Evolutionary conservation across 2,888 invertebrate species (phyloP), one percentile per base, ranked within the genome.

Genomic region (Rhopalosiphum nymphaeae): DNA sequence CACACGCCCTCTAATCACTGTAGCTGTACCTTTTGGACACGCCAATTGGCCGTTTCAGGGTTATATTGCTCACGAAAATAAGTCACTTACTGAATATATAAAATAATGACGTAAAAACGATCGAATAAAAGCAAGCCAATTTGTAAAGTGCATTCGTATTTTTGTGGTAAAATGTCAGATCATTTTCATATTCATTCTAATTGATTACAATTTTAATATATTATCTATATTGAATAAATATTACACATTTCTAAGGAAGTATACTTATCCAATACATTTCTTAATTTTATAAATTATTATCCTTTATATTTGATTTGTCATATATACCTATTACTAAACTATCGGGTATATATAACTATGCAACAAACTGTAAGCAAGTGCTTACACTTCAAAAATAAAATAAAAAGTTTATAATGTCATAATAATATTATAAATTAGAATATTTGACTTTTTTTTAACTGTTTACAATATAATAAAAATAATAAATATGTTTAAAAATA

Each of bases 1-100:
- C 85, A 91, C 85, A 91, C 85, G 9, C 44, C 85, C 44, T 91
- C 53, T 91, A 91, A 91, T 91, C 84, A 91, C 91, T 56, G 53
- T 53, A 26, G 56, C 29, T 44, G 26, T n/a, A 61, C 46, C 44
- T 46, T 46, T 90, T 13, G 61, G 61, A 67, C n/a, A 46, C n/a
- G 46, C 90, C 90, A 90, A 90, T 90, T 89, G 44, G 57, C 57
- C 16, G 61, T 90, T 46, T 46, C 29, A 29, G n/a, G 46, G 61
- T 90, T 36, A 21, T 90, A 25, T n/a, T 9, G 44, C 56, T 61
- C 25, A 3, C 36, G 42, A n/a, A 9, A 44, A 89, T 29, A 61
- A 67, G 21, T 44, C 44, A n/a, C 61, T 61, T 46, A 44, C 46
- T 0, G 78, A 36, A 78, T 21, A 9, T 36, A 36, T 78, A 78